Base-by-base conservation (phyloP, 2,797 vertebrate genomes). In the Spheniscus humboldti region DNA sequence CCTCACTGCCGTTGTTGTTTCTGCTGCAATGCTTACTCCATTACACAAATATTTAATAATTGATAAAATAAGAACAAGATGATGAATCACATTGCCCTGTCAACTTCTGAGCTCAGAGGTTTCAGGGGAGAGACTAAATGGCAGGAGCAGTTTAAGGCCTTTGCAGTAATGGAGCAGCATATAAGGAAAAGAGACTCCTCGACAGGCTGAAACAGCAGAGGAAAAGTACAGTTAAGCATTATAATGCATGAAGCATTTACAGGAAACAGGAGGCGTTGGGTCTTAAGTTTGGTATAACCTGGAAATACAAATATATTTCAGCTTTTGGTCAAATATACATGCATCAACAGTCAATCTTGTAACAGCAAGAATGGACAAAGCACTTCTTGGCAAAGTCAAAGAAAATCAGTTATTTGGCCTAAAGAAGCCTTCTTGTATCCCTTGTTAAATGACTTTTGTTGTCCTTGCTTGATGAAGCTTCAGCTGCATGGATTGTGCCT, bases 31-130 rank as follows among this genome's bases (percentile, higher is more conserved):
- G 18, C 18, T 69, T 91, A 55, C 56, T 89, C 50, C 47, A 22
- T 72, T 91, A 64, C 53, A 92, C 52, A 93, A 72, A 67, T 82
- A 79, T 76, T 94, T 79, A 92, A 79, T 84, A 78, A 93, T 92
- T 86, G 57, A 72, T 84, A 64, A 85, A 82, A 69, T 66, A 73
- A 67, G n/a, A 91, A 73, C 63, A 57, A 72, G 48, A 48, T 55
- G 77, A 78, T 85, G 75, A 87, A 60, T 88, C n/a, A 66, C 4
- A 5, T 76, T 88, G 43, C 59, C 31, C 16, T 85, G 35, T 53
- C 77, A 82, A 1, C 55, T 92, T 85, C 55, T 76, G 88, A 94
- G 41, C 71, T 85, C 47, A 31, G 27, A 84, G 13, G 25, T 83
- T 90, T 76, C 41, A 80, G n/a, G 18, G 18, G 31, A 89, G 53